Evolutionary conservation across 1,140 invertebrate species (phyloP).

Genomic region (Chironomus tepperi): DNA sequence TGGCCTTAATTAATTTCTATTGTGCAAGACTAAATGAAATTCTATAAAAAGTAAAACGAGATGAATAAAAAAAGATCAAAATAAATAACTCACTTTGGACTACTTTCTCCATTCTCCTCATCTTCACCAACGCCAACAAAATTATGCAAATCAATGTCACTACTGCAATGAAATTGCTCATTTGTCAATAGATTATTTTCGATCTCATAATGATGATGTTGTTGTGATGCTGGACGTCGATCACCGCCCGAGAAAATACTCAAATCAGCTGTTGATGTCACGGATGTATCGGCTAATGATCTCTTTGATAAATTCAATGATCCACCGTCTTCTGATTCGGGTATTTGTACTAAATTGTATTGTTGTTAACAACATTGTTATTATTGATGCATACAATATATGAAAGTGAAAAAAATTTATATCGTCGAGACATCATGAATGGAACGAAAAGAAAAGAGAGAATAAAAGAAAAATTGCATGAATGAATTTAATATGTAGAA

Average conservation of each 20-base stretch:
- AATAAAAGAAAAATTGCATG: neutral
- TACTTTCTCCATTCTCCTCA: slow-evolving; percentile 24
- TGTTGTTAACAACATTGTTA: neutral
- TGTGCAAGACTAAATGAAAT: slow-evolving; percentile 1
- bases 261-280: slow-evolving; percentile 71
- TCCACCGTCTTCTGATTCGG: slow-evolving; percentile 27
- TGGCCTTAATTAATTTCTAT: slow-evolving; percentile 5
- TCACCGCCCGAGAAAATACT: slow-evolving; percentile 66
- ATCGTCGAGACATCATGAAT: no score
- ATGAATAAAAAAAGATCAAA: neutral
- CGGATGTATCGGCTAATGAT: slow-evolving; percentile 71
- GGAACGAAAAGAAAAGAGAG: neutral
- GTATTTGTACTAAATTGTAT: slow-evolving; percentile 9
- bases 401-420: no score
- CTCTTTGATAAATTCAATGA: slow-evolving; percentile 53
- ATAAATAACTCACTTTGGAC: slow-evolving; percentile 24
- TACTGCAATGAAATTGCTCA: slow-evolving; percentile 24
- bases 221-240: slow-evolving; percentile 23
- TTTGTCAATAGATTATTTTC: neutral
- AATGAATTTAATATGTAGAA: neutral
- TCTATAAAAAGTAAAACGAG: neutral
- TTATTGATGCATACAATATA: neutral
- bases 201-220: neutral
- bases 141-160: slow-evolving; percentile 23
- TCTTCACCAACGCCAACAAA: slow-evolving; percentile 22